Conservation (phyloP, 2,888 invertebrate genomes). For the Laothoe populi region DNA sequence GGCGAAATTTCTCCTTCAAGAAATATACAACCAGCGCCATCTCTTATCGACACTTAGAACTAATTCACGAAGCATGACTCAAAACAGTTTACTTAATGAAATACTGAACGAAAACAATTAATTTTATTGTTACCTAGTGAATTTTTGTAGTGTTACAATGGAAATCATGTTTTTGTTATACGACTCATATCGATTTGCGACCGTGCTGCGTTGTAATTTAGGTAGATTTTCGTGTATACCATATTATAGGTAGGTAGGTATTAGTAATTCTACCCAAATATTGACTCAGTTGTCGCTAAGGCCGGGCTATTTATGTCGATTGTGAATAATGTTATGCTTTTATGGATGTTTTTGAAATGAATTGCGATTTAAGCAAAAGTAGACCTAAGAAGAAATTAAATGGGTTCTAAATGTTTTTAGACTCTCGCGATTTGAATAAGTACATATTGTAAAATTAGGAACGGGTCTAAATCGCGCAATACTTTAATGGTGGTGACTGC, state of each 20-base stretch:
- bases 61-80: constrained; percentile 32
- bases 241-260: constrained; percentile 34
- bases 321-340: constrained; percentile 40
- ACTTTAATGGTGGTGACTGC: too few species aligned
- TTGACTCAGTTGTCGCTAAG: constrained; percentile 52
- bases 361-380: not conserved
- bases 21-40: constrained; percentile 52
- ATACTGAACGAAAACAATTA: constrained; percentile 24
- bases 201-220: not conserved
- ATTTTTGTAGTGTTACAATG: constrained; percentile 22
- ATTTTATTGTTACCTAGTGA: constrained; percentile 15
- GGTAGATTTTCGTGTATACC: not conserved
- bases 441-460: too few species aligned
- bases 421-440: too few species aligned
- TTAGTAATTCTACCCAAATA: constrained; percentile 45
- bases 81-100: constrained; percentile 30
- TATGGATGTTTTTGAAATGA: constrained; percentile 32
- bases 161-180: constrained; percentile 10
- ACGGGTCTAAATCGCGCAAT: too few species aligned
- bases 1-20: constrained; percentile 30
- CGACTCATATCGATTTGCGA: not conserved
- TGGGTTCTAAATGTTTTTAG: not conserved
- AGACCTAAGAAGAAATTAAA: not conserved
- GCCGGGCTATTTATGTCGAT: constrained; percentile 52
- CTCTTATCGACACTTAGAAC: constrained; percentile 43